A percentile compares a stretch with the other conserved stretches of the same genome.
These are phyloP conservation scores for Nomada lathburiana DNA, from an alignment of 2,888 invertebrate species.

Conservation along the genomic window DNA sequence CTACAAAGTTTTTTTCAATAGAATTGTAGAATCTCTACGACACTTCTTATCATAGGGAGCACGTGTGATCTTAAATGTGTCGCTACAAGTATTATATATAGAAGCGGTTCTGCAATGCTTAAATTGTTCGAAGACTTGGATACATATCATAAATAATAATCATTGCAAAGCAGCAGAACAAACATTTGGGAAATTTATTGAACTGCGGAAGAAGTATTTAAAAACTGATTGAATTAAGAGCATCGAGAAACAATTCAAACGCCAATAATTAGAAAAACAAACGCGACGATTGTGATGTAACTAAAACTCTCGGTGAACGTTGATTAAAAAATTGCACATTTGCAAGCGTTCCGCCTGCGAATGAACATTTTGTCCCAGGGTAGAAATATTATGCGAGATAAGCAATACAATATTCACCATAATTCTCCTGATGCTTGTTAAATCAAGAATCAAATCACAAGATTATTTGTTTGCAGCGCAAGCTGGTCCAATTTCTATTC, in stretches of 20 bases:
- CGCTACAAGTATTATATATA: background rate
- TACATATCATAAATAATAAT: background rate
- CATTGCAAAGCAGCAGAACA: background rate
- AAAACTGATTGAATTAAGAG: too few relatives aligned
- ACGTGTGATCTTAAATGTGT: background rate
- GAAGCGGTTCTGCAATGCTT: background rate
- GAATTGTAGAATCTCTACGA: slow-evolving; percentile 11
- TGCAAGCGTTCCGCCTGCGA: background rate
- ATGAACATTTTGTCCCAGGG: slow-evolving; percentile 10
- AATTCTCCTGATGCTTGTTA: slow-evolving; percentile 3
- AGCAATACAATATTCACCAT: background rate
- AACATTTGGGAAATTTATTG: too few relatives aligned
- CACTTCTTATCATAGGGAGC: background rate
- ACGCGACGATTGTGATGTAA: too few relatives aligned
- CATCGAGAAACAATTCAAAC: too few relatives aligned
- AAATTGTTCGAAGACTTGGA: background rate
- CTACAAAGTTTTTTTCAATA: slow-evolving; percentile 12
- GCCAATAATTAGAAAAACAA: too few relatives aligned
- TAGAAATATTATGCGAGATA: slow-evolving; percentile 6
- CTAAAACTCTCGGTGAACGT: too few relatives aligned
- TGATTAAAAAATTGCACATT: background rate
- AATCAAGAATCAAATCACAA: background rate
- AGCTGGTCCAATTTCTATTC: slow-evolving; percentile 8
- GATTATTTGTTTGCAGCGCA: too few relatives aligned
- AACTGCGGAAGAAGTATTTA: too few relatives aligned